Conservation (phyloP, 2,797 vertebrate genomes). For the Chelon auratus region DNA sequence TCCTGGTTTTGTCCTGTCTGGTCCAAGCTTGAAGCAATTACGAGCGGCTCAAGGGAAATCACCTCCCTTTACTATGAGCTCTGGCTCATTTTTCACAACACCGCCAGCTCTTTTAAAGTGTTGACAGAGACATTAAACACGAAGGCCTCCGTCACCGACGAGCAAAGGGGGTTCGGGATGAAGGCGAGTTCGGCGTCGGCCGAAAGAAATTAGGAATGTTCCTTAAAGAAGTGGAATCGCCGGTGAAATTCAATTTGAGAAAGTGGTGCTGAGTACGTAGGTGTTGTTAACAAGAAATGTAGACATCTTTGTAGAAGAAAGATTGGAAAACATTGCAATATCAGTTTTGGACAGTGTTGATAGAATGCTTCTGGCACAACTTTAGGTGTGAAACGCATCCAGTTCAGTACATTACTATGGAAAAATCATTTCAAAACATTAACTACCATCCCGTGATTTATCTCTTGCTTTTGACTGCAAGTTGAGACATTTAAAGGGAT, state of each 20-base stretch:
- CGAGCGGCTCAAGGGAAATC: slow-evolving; percentile 76
- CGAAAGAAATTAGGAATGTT: slow-evolving; percentile 1
- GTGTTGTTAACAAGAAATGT: neutral
- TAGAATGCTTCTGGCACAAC: neutral
- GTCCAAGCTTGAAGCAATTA: slow-evolving; percentile 85
- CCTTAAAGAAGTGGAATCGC: neutral
- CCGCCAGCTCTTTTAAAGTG: slow-evolving; percentile 70
- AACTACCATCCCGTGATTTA: slow-evolving; percentile 23
- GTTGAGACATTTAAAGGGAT: slow-evolving; percentile 41
- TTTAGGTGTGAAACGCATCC: slow-evolving; percentile 1
- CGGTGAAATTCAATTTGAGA: neutral
- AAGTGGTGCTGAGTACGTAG: slow-evolving; percentile 14
- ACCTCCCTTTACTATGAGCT: slow-evolving; percentile 67
- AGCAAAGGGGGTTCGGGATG: slow-evolving; percentile 16
- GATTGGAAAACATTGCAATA: neutral
- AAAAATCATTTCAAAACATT: slow-evolving; percentile 18
- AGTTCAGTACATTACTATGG: slow-evolving; percentile 2
- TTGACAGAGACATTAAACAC: slow-evolving; percentile 79
- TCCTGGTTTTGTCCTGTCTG: slow-evolving; percentile 77
- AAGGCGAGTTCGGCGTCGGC: slow-evolving; percentile 23
- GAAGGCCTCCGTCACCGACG: slow-evolving; percentile 55
- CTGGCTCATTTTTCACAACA: slow-evolving; percentile 79
- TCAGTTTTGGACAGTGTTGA: slow-evolving; percentile 14
- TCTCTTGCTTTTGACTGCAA: slow-evolving; percentile 25
- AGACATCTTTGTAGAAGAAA: slow-evolving; percentile 1